These are phyloP conservation scores for Phrynosoma platyrhinos DNA, from an alignment of 2,113 vertebrate genomes.

Conservation along the genomic window DNA sequence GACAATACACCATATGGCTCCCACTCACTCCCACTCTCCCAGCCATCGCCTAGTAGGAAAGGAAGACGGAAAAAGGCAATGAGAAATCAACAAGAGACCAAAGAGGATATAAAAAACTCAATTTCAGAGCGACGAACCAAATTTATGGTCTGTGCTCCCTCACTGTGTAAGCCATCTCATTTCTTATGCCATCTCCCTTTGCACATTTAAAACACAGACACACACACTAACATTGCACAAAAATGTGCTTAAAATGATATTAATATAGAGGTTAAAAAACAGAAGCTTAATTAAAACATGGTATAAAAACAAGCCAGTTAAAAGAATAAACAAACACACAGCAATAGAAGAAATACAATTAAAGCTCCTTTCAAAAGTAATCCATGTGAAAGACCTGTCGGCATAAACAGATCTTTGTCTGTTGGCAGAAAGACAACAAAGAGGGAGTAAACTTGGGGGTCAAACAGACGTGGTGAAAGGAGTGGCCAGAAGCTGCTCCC, in stretches of 20 bases:
- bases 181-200: no score
- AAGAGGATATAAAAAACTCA: neutral
- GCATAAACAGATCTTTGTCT: no score
- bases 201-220: neutral
- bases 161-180: no score
- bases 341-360: no score
- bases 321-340: no score
- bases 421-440: no score
- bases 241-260: neutral
- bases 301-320: no score
- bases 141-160: neutral
- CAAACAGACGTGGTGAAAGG: no score
- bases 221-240: neutral
- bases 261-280: neutral
- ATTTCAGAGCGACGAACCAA: neutral
- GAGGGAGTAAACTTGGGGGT: no score
- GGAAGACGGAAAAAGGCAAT: neutral
- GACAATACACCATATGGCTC: conserved; percentile 12
- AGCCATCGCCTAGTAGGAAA: neutral
- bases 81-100: neutral
- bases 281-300: neutral
- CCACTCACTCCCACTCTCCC: conserved; percentile 25
- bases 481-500: no score
- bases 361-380: no score
- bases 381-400: no score